Evolutionary conservation across 2,888 invertebrate species (phyloP).

Genomic region (Lordiphosa fenestrarum): DNA sequence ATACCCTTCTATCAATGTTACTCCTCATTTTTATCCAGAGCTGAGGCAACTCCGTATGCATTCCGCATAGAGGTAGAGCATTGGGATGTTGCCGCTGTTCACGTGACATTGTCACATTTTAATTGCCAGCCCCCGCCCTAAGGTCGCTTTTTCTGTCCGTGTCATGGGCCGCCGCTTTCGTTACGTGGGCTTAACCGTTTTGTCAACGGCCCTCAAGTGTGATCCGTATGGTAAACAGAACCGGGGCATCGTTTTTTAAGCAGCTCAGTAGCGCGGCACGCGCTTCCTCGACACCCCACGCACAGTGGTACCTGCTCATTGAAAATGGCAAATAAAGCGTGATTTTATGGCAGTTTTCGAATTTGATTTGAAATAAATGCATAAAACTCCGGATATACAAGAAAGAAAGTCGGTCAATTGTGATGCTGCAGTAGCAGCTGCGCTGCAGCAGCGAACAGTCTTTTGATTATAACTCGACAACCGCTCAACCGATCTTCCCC

Average conservation of each 20-base stretch:
- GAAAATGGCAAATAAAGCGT: neutral
- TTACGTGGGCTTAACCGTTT: constrained; percentile 49
- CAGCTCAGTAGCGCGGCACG: constrained; percentile 63
- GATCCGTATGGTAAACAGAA: constrained; percentile 66
- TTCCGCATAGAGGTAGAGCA: constrained; percentile 14
- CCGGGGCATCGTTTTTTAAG: constrained; percentile 60
- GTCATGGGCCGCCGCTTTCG: constrained; percentile 31
- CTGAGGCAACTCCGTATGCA: neutral
- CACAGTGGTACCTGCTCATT: constrained; percentile 16
- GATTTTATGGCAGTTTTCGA: too few relatives aligned
- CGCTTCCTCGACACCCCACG: constrained; percentile 34
- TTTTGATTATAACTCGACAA: too few relatives aligned
- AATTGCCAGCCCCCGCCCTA: constrained; percentile 38
- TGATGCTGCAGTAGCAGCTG: too few relatives aligned
- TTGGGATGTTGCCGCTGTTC: constrained; percentile 32
- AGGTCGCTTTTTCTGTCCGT: constrained; percentile 7
- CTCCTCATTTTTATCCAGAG: neutral
- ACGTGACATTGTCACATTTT: constrained; percentile 54
- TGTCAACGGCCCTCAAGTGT: constrained; percentile 70
- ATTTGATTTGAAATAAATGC: too few relatives aligned
- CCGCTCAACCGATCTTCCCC: too few relatives aligned
- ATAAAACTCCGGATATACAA: too few relatives aligned
- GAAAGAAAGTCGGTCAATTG: too few relatives aligned
- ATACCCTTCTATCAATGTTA: constrained; percentile 3
- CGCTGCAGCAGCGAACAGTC: too few relatives aligned